phyloP scores from a whole-genome alignment of 2,113 vertebrate species.

The Stigmatopora argus region DNA sequence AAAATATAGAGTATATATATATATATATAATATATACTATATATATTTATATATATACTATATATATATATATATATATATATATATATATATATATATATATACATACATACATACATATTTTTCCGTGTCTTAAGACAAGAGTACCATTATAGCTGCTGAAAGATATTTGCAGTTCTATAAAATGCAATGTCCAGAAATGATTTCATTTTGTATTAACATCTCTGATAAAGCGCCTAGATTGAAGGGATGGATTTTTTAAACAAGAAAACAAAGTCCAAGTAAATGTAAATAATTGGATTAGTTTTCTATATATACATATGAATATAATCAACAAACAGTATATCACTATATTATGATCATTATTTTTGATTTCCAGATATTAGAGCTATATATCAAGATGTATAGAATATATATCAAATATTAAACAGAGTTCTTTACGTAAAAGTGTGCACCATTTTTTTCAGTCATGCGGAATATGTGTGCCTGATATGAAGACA shows the following conservation, averaged over 20 bases:
- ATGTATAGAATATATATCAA: constrained; percentile 66
- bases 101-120: no score
- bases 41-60: no score
- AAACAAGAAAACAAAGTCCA: constrained; percentile 66
- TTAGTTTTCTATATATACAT: constrained; percentile 75
- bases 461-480: constrained; percentile 10
- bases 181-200: constrained; percentile 68
- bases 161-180: constrained; percentile 63
- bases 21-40: no score
- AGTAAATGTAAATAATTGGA: constrained; percentile 73
- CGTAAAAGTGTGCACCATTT: constrained; percentile 52
- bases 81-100: no score
- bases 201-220: constrained; percentile 64
- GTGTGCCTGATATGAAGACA: neutral
- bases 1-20: no score
- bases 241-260: constrained; percentile 67
- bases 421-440: constrained; percentile 74
- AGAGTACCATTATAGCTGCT: constrained; percentile 62
- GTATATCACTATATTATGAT: constrained; percentile 64
- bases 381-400: constrained; percentile 73
- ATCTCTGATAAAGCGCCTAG: constrained; percentile 63
- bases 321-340: constrained; percentile 4
- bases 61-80: no score
- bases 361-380: constrained; percentile 77
- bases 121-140: constrained; percentile 69